These are phyloP conservation scores for Myodes glareolus DNA, from an alignment of 2,113 vertebrate species.

Conservation along the genomic window DNA sequence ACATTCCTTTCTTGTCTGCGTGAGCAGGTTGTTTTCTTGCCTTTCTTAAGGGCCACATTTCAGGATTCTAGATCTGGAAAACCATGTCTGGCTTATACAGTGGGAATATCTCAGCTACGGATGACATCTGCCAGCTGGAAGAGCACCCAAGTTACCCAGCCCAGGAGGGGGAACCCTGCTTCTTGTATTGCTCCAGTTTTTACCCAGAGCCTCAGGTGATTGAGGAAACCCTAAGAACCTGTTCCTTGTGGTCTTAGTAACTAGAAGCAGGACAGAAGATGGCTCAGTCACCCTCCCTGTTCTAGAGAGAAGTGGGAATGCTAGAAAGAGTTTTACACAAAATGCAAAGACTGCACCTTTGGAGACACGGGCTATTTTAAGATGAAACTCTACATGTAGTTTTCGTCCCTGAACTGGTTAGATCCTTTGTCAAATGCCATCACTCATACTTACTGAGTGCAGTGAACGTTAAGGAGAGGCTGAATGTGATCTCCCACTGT, in stretches of 20 bases:
- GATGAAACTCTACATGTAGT: not conserved
- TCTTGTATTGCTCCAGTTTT: not conserved
- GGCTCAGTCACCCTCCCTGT: not conserved
- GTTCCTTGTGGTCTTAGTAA: not conserved
- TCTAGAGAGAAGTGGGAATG: not conserved
- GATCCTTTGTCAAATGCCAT: not conserved
- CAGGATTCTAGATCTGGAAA: not conserved
- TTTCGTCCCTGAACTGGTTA: not conserved
- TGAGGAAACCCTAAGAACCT: not conserved
- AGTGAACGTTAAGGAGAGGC: not conserved
- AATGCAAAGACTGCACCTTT: not conserved
- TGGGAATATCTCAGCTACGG: not conserved
- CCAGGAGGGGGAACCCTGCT: not conserved
- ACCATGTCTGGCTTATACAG: not conserved
- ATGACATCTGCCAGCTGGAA: not conserved
- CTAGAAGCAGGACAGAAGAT: slow-evolving; percentile 18
- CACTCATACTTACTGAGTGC: not conserved
- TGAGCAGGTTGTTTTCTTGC: slow-evolving; percentile 2
- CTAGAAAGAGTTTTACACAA: not conserved
- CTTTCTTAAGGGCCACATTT: not conserved
- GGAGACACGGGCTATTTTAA: slow-evolving; percentile 42
- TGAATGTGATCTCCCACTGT: not conserved
- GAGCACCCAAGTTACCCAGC: not conserved
- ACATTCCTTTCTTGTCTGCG: not conserved
- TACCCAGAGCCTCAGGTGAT: not conserved